phyloP scores from a whole-genome alignment of 2,113 vertebrate genomes.

The Saguinus imperator region DNA sequence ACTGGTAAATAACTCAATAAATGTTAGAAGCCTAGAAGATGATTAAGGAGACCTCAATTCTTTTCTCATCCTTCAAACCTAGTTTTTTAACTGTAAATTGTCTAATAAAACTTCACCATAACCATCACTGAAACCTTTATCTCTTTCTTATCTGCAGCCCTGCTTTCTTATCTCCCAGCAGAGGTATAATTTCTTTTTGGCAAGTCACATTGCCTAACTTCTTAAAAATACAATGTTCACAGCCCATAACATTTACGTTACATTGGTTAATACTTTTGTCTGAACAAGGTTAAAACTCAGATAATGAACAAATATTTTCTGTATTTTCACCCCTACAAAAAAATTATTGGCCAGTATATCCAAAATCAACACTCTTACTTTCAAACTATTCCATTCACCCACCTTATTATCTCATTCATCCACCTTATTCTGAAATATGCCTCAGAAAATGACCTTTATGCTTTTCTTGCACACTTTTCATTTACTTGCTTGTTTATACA shows the following conservation, averaged over 20 bases:
- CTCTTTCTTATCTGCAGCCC: background rate
- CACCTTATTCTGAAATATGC: background rate
- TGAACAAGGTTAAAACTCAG: background rate
- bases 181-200: background rate
- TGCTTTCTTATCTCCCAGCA: background rate
- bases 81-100: background rate
- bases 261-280: background rate
- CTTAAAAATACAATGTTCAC: background rate
- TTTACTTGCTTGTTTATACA: background rate
- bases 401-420: background rate
- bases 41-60: background rate
- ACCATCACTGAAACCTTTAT: background rate
- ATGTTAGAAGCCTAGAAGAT: background rate
- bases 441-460: background rate
- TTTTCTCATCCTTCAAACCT: background rate
- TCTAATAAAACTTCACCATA: background rate
- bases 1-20: background rate
- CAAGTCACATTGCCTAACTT: background rate
- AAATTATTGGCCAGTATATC: background rate
- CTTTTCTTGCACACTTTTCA: background rate
- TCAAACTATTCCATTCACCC: background rate
- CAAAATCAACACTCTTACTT: background rate
- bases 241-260: background rate
- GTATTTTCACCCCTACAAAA: background rate
- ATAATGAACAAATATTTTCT: background rate